Evolutionary conservation across 2,113 vertebrate species (phyloP).

Genomic region (Protobothrops mucrosquamatus): DNA sequence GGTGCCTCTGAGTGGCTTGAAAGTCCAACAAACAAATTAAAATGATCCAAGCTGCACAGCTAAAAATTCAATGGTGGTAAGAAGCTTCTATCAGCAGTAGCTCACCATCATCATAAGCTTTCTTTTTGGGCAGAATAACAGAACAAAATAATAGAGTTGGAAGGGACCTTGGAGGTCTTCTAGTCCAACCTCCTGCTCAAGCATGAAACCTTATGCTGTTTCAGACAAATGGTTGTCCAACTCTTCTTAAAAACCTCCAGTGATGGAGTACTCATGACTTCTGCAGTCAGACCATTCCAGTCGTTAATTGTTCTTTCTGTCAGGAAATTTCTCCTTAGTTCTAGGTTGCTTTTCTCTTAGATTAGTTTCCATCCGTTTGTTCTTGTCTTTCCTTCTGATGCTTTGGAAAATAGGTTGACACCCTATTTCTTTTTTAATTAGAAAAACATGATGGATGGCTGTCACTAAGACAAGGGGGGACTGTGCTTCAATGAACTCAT

Average conservation of each 20-base stretch:
- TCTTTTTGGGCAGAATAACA: not conserved
- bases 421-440: not conserved
- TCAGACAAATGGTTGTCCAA: not conserved
- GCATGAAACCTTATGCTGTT: not conserved
- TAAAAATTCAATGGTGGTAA: not conserved
- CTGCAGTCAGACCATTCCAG: not conserved
- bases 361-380: not conserved
- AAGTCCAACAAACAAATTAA: not conserved
- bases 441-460: not conserved
- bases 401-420: not conserved
- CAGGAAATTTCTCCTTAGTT: not conserved
- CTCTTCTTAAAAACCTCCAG: not conserved
- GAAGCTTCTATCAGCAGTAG: not conserved
- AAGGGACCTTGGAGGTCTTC: not conserved
- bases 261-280: not conserved
- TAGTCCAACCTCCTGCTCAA: too few species aligned
- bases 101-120: not conserved
- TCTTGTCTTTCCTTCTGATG: not conserved
- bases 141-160: not conserved
- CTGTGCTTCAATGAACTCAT: not conserved
- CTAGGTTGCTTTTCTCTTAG: not conserved
- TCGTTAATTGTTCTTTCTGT: not conserved
- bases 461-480: not conserved
- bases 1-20: not conserved
- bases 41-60: not conserved